Evolutionary conservation across 2,113 vertebrate species (phyloP).

Genomic region (Turnix velox): DNA sequence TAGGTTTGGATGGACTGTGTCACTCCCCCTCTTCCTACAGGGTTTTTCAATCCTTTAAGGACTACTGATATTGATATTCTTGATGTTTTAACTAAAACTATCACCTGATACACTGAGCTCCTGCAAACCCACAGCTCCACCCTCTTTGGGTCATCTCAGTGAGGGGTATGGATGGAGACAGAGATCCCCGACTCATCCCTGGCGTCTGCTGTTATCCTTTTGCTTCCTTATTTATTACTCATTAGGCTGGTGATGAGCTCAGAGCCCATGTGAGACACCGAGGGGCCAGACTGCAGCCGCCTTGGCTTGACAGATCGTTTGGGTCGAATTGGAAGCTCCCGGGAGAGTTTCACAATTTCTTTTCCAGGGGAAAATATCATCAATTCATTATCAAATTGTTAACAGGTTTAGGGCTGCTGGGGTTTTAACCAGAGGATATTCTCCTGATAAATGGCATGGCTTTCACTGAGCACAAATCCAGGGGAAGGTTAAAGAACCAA

Average conservation of each 20-base stretch:
- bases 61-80: not conserved
- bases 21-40: not conserved
- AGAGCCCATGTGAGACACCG: not conserved
- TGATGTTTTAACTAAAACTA: not conserved
- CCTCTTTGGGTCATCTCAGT: rapidly evolving
- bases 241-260: constrained; percentile 2
- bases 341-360: constrained; percentile 14
- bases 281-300: not conserved
- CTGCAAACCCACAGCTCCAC: not conserved
- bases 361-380: constrained; percentile 29
- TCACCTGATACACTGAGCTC: not conserved
- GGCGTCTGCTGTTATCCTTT: rapidly evolving
- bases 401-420: not conserved
- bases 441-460: not conserved
- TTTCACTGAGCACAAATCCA: not conserved
- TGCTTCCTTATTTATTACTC: not conserved
- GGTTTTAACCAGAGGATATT: not conserved
- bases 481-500: not conserved
- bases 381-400: constrained; percentile 22
- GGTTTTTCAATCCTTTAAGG: not conserved
- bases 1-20: not conserved
- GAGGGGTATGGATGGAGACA: not conserved
- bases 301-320: not conserved
- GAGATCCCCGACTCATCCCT: not conserved
- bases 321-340: not conserved